Conservation (phyloP, 2,888 invertebrate genomes). For the Cataglyphis albicans region DNA sequence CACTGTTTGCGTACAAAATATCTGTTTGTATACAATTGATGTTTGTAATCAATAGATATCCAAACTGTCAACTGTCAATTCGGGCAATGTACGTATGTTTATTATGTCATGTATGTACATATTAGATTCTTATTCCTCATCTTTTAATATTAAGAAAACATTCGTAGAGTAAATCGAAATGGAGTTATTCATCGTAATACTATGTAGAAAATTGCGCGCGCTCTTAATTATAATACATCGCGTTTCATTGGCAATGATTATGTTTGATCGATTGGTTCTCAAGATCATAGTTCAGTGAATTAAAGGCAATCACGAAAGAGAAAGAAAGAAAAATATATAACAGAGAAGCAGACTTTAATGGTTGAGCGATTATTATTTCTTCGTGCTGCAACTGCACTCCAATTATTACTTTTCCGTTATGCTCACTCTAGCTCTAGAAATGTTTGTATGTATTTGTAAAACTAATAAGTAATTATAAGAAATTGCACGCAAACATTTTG, state of each 20-base stretch:
- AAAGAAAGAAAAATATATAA: slow-evolving; percentile 20
- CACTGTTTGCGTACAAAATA: no score
- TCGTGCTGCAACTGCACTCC: slow-evolving; percentile 10
- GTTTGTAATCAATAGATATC: no score
- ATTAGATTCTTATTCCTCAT: not conserved
- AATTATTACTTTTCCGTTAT: slow-evolving; percentile 55
- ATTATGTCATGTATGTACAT: not conserved
- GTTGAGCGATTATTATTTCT: slow-evolving; percentile 55
- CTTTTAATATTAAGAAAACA: not conserved
- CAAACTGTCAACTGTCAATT: no score
- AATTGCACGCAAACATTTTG: not conserved
- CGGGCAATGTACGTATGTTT: not conserved
- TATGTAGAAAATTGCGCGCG: slow-evolving; percentile 6
- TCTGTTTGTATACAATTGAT: no score
- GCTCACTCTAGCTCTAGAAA: not conserved
- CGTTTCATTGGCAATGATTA: slow-evolving; percentile 29
- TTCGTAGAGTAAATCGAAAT: slow-evolving; percentile 1
- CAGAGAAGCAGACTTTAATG: slow-evolving; percentile 22
- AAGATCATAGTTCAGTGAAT: slow-evolving; percentile 19
- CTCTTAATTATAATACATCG: slow-evolving; percentile 17
- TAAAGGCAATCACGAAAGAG: slow-evolving; percentile 9
- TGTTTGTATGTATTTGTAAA: slow-evolving; percentile 12
- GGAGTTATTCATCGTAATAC: not conserved
- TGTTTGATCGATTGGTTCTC: slow-evolving; percentile 37
- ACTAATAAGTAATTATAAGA: not conserved